Evolutionary conservation across 2,888 invertebrate genomes (phyloP), one percentile per base, ranked within the genome.

Genomic region (Crematogaster levior): DNA sequence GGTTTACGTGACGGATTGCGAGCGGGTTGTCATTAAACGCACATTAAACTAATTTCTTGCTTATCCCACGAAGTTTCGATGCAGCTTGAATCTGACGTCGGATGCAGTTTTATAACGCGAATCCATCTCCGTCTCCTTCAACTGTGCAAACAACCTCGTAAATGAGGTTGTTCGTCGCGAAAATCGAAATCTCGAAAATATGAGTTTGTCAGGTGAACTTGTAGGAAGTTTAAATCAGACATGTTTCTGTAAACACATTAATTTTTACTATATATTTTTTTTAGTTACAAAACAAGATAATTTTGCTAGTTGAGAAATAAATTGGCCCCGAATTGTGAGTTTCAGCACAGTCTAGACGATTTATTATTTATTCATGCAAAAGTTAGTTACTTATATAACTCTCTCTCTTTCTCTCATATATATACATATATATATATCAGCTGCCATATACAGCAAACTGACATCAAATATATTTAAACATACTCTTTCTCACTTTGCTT

Each of bases 31-130:
- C 77, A 21, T 79, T 65, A 65, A 60, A 73, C 21, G 27, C 12
- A 53, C 65, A 53, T 75, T 77, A 46, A 58, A 79, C 77, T 70
- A 79, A 79, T 79, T 70, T 58, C 70, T 70, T 30, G 68, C 70
- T 79, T 79, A 70, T 48, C 7, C 12, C 34, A 46, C 43, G 15
- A 70, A 79, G 77, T 79, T 79, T 58, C 70, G 77, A 70, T 12
- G 56, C 53, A 40, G 15, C n/a, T 53, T 24, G 37, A 51, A 53
- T 53, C 65, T 6, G 34, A 18, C 30, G 48, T 21, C 15, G 56
- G 34, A 40, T 68, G 34, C 68, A 79, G 77, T 79, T 79, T 79
- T 79, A 79, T 34, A 34, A 7, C 65, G 37, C 65, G 37, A 65
- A 65, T 65, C 51, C 21, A 24, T n/a, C 24, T 51, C 48, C 65